Evolutionary conservation across 2,888 invertebrate species (phyloP).

Genomic region (Furcula furcula): DNA sequence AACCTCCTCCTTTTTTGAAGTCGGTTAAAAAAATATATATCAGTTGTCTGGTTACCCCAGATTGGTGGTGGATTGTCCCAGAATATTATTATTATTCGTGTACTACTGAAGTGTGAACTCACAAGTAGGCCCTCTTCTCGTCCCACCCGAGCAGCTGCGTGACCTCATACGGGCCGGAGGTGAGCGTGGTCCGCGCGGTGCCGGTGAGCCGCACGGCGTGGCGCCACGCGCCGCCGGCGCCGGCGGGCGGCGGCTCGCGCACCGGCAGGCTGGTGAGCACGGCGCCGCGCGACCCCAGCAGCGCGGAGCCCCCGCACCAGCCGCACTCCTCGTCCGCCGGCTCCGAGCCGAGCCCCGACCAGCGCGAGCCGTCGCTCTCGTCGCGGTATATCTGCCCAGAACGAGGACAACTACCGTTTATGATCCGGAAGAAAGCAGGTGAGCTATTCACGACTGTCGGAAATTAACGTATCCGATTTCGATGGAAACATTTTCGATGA

Average conservation of each 20-base stretch:
- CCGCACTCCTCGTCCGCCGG: conserved; percentile 67
- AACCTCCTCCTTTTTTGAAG: too few relatives aligned
- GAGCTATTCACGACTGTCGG: too few relatives aligned
- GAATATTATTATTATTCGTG: too few relatives aligned
- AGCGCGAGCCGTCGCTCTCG: conserved; percentile 65
- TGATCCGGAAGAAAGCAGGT: conserved; percentile 42
- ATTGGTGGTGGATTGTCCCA: too few relatives aligned
- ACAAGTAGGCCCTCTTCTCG: conserved; percentile 85
- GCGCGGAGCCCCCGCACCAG: conserved; percentile 68
- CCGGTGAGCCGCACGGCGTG: conserved; percentile 54
- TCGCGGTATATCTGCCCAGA: too few relatives aligned
- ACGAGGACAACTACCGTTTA: too few relatives aligned
- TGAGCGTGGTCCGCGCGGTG: conserved; percentile 73
- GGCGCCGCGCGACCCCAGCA: conserved; percentile 56
- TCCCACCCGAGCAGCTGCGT: conserved; percentile 90
- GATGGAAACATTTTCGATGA: too few relatives aligned
- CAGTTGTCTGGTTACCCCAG: too few relatives aligned
- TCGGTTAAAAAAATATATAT: too few relatives aligned
- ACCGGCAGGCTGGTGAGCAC: conserved; percentile 78
- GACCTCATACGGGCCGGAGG: conserved; percentile 88
- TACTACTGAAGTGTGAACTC: too few relatives aligned
- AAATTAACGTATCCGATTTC: too few relatives aligned
- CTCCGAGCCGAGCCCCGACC: conserved; percentile 74
- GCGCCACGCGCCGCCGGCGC: conserved; percentile 67
- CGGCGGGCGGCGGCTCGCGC: conserved; percentile 52